Evolutionary conservation across 2,797 vertebrate genomes (phyloP), one percentile per base, ranked within the genome.

Genomic region (Poeciliopsis gracilis): DNA sequence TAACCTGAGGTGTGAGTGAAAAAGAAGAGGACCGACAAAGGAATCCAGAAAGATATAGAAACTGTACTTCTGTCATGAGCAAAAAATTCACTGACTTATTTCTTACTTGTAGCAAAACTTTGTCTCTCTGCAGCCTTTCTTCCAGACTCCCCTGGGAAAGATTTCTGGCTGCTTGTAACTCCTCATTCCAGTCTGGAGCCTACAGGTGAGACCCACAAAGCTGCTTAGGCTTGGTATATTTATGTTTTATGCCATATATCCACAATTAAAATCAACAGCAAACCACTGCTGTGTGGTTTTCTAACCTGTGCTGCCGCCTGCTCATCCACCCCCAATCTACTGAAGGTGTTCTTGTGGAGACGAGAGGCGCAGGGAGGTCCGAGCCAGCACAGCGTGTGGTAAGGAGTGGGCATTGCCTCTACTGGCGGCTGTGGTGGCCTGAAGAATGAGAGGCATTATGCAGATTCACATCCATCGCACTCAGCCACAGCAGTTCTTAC

Each of bases 131-230:
- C 75, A 97, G 88, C 83, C 95, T 92, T 88, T 96, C 94, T 81
- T 96, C 96, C 81, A 95, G 81, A 74, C 75, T 94, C 51, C 80
- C 81, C 71, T 94, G 86, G 23, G 96, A 94, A 77, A 96, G 95
- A 91, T 95, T 95, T 91, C 93, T 92, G 72, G 95, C 94, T 70
- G 90, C 87, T 83, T 97, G 96, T 78, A 96, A 77, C 87, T 96
- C 96, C 86, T 96, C 96, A 82, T 97, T 97, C 96, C 96, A 97
- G 84, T 97, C 96, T 81, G 94, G 93, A 77, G 89, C 87, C 96
- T 97, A 51, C 0, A 8, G 16, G 49, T 75, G 25, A 82, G 67
- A 75, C 1, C 63, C 78, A 78, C 33, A 67, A 18, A 77, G 55
- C 75, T 18, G n/a, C 46, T 72, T 41, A 61, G 30, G 25, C 45